Evolutionary conservation across 2,888 invertebrate species (phyloP).

Genomic region (Pherbina coryleti): DNA sequence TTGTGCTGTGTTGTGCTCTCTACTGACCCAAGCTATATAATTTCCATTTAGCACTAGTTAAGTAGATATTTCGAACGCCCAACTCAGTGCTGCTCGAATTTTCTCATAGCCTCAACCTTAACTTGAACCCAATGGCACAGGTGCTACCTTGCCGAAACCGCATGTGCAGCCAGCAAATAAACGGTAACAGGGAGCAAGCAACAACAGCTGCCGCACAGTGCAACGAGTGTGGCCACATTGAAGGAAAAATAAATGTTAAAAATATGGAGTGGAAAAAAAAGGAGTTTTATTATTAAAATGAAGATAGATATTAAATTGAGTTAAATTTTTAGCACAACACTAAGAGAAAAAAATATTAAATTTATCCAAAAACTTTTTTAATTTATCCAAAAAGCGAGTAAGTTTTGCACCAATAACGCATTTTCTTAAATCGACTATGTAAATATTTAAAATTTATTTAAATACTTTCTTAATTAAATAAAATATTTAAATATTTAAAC

Average conservation of each 20-base stretch:
- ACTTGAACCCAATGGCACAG: conserved; percentile 45
- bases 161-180: conserved; percentile 38
- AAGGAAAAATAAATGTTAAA: neutral
- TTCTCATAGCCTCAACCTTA: conserved; percentile 17
- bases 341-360: too few relatives aligned
- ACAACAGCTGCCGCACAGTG: neutral
- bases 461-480: too few relatives aligned
- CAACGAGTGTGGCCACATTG: neutral
- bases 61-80: neutral
- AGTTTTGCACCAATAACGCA: too few relatives aligned
- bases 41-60: neutral
- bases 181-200: conserved; percentile 8
- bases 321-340: too few relatives aligned
- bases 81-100: neutral
- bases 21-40: neutral
- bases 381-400: too few relatives aligned
- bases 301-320: too few relatives aligned
- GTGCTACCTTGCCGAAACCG: conserved; percentile 49
- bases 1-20: too few relatives aligned
- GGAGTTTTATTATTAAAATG: too few relatives aligned
- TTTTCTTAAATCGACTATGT: too few relatives aligned
- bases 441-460: too few relatives aligned
- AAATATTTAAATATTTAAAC: too few relatives aligned
- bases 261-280: neutral
- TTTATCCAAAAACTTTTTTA: too few relatives aligned